Percentiles rank a stretch among this genome's conserved stretches.
phyloP scores from a whole-genome alignment of 2,113 vertebrate genomes.

The Poicephalus gulielmi region DNA sequence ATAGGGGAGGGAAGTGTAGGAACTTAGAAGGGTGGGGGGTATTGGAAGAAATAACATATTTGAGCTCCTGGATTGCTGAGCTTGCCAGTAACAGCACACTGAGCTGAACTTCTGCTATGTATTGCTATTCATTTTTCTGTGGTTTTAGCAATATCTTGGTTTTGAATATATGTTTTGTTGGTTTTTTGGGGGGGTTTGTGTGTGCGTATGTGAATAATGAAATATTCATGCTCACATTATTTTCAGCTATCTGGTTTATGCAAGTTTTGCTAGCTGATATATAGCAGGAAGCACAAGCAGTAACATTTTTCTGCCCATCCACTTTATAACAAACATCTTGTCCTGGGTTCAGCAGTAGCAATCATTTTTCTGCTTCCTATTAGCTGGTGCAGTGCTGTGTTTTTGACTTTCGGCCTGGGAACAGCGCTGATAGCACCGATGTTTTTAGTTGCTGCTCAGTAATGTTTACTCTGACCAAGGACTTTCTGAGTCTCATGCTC shows the following conservation, averaged over 20 bases:
- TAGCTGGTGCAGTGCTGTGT: no score
- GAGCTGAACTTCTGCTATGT: not conserved
- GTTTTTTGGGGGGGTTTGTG: not conserved
- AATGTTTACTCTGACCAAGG: no score
- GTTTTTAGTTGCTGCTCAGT: no score
- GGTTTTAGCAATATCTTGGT: not conserved
- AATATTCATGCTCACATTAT: not conserved
- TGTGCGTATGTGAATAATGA: not conserved
- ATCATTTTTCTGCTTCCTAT: no score
- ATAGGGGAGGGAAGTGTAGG: not conserved
- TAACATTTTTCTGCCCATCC: not conserved
- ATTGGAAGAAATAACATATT: not conserved
- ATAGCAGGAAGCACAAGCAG: not conserved
- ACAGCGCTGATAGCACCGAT: no score
- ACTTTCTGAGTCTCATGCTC: no score
- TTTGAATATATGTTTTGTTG: not conserved
- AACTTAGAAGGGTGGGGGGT: not conserved
- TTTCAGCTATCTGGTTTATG: not conserved
- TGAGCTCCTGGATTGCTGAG: not conserved
- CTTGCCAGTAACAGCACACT: not conserved
- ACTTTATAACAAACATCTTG: not conserved
- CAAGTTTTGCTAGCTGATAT: not conserved
- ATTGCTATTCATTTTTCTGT: not conserved
- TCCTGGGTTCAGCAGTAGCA: no score
- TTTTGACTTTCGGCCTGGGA: no score